A percentile compares a stretch with the other conserved stretches of the same genome.
Evolutionary conservation across 1,140 invertebrate species (phyloP).

Genomic region (Hylaeus volcanicus): DNA sequence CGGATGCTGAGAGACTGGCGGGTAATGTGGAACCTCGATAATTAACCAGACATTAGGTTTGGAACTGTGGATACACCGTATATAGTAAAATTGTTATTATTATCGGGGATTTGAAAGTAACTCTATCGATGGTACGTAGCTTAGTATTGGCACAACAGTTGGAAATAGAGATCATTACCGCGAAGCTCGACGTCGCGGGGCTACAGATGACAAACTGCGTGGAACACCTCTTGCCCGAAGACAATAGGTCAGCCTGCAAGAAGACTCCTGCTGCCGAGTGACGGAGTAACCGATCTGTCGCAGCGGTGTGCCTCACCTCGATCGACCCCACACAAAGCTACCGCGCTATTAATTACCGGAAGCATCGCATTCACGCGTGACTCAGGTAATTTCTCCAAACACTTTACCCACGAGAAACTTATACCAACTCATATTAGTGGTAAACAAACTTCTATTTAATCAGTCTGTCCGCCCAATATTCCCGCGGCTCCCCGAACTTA

Average conservation of each 20-base stretch:
- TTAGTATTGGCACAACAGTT: neutral
- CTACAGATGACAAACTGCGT: slow-evolving; percentile 24
- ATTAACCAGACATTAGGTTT: neutral
- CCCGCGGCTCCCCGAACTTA: neutral
- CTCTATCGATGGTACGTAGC: too few relatives aligned
- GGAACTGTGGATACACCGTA: neutral
- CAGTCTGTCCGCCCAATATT: neutral
- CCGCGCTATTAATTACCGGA: slow-evolving; percentile 31
- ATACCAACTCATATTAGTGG: too few relatives aligned
- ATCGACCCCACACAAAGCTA: slow-evolving; percentile 21
- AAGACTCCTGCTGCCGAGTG: slow-evolving; percentile 30
- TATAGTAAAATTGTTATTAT: too few relatives aligned
- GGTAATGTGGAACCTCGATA: neutral
- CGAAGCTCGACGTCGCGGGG: neutral
- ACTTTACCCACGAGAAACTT: neutral
- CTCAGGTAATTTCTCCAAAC: neutral
- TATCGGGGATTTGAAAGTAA: neutral
- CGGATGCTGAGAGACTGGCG: neutral
- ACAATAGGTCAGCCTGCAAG: slow-evolving; percentile 36
- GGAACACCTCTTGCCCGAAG: slow-evolving; percentile 29
- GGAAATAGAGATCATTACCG: neutral
- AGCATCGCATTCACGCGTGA: slow-evolving; percentile 24
- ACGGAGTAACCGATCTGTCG: slow-evolving; percentile 37
- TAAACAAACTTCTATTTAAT: too few relatives aligned
- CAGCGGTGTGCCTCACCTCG: slow-evolving; percentile 30